Base-by-base conservation (phyloP, 2,888 invertebrate genomes). In the Cataglyphis altisquamis region DNA sequence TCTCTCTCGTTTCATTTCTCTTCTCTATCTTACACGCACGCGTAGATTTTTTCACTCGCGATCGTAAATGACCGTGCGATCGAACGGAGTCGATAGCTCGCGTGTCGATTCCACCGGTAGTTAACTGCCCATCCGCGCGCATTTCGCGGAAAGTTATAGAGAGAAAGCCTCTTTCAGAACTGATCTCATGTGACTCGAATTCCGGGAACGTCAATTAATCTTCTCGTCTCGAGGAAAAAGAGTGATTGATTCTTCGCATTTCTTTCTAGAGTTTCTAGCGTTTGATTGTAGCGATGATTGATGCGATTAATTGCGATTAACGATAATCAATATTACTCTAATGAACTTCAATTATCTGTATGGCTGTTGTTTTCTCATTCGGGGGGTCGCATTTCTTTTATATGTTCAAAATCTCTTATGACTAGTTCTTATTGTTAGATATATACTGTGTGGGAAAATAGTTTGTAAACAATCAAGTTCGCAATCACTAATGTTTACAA, bases 1-100 rank as follows among this genome's bases (percentile, higher is more conserved):
- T 60, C 68, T 81, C 84, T 64, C 83, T 15, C 73, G 41, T 77
- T 72, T 86, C 81, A 82, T 87, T 84, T 86, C 84, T 89, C 82
- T 88, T 86, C 86, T 52, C 82, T 36, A 48, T 52, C 78, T 72
- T 73, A 67, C 63, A 74, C 62, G 84, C 80, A 70, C 55, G 52
- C 67, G 52, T 36, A 25, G 55, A 75, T 81, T 57, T 74, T 83
- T 74, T 83, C 83, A 82, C 67, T 60, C 72, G 72, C n/a, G 70
- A 83, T 64, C 66, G 66, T 48, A 83, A 72, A 83, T 62, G 73
- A 84, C 41, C 73, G 73, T 57, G 83, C 63, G 72, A 75, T 75
- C 78, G 32, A 68, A 32, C 57, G 29, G 25, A 55, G 72, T 63
- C 73, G 29, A 80, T 60, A 21, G 72, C 39, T 78, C 57, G 78